Conservation (phyloP, 2,113 vertebrate species). For the Myiagra hebetior region DNA sequence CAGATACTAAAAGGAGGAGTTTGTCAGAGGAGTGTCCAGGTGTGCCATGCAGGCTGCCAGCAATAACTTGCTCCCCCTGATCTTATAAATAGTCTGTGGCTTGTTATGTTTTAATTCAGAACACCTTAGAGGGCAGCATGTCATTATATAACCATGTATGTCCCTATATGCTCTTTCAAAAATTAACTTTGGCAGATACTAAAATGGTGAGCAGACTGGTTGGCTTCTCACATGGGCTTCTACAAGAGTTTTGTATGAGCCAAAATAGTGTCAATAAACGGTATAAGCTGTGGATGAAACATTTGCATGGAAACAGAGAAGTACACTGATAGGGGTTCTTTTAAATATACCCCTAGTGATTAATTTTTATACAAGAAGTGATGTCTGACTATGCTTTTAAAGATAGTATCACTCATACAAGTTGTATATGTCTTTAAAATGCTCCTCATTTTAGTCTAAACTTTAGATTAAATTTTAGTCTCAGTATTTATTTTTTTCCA, state of each 20-base stretch:
- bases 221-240: not conserved
- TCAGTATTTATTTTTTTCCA: not conserved
- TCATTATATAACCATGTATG: not conserved
- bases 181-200: not conserved
- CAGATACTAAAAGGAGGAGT: not conserved
- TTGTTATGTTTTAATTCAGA: conserved; percentile 3
- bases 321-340: not conserved
- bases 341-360: not conserved
- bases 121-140: not conserved
- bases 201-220: not conserved
- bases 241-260: not conserved
- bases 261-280: not conserved
- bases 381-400: not conserved
- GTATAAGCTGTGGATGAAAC: not conserved
- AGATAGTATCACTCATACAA: not conserved
- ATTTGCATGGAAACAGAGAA: not conserved
- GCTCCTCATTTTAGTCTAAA: not conserved
- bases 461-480: not conserved
- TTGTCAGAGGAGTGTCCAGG: not conserved
- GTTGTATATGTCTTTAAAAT: not conserved
- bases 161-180: not conserved
- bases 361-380: not conserved
- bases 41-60: not conserved
- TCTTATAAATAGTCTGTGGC: not conserved
- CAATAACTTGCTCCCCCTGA: not conserved